A percentile compares a stretch with the other conserved stretches of the same genome.
These are phyloP conservation scores for Amphiduros pacificus DNA, from an alignment of 2,888 invertebrate species.

Conservation along the genomic window DNA sequence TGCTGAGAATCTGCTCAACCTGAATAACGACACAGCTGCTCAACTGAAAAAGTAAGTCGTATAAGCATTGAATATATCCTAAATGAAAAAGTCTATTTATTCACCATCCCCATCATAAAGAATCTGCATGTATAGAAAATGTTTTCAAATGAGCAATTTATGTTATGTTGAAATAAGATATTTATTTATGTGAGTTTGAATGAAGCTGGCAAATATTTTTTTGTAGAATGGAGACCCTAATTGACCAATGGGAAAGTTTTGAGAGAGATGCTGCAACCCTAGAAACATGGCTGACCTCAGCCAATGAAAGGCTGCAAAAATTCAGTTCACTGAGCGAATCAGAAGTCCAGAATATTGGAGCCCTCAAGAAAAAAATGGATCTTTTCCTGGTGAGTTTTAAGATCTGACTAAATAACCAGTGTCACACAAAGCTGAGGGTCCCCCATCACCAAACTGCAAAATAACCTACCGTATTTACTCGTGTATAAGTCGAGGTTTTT, in stretches of 20 bases:
- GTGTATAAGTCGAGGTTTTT: too few relatives aligned
- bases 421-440: too few relatives aligned
- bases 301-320: slow-evolving; percentile 39
- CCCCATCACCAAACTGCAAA: too few relatives aligned
- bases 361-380: slow-evolving; percentile 46
- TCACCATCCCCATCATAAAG: too few relatives aligned
- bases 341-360: slow-evolving; percentile 44
- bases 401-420: too few relatives aligned
- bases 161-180: not conserved
- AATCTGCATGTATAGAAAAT: too few relatives aligned
- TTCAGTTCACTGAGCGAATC: slow-evolving; percentile 40
- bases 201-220: not conserved
- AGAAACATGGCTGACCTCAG: slow-evolving; percentile 47
- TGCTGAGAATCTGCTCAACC: slow-evolving; percentile 49
- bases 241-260: slow-evolving; percentile 50
- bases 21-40: slow-evolving; percentile 42
- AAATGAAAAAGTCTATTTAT: too few relatives aligned
- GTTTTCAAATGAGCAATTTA: too few relatives aligned
- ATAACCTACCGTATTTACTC: too few relatives aligned
- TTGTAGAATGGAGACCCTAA: slow-evolving; percentile 46
- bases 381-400: slow-evolving; percentile 47
- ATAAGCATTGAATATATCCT: not conserved
- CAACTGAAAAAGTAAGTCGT: slow-evolving; percentile 42
- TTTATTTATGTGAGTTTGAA: too few relatives aligned
- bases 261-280: slow-evolving; percentile 47